phyloP scores from a whole-genome alignment of 2,113 vertebrate species.

The Otus sunia region DNA sequence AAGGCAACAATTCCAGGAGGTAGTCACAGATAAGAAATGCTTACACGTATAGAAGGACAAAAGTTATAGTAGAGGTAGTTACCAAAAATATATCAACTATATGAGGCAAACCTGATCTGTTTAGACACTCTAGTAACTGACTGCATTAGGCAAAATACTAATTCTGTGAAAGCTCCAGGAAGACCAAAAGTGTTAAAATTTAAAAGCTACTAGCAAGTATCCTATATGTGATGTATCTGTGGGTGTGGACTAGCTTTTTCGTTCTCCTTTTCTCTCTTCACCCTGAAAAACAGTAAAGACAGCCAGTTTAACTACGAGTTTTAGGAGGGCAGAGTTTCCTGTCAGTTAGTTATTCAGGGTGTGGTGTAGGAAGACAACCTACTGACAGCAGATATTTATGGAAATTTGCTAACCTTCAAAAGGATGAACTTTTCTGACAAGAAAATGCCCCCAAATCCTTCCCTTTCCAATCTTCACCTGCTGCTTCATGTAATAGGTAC shows the following conservation, averaged over 20 bases:
- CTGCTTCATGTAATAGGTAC: neutral
- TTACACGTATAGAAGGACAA: neutral
- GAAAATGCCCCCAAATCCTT: neutral
- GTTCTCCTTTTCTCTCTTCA: neutral
- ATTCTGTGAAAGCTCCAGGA: neutral
- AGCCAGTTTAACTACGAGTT: neutral
- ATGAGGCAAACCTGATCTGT: neutral
- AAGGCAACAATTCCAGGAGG: neutral
- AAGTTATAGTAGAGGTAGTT: neutral
- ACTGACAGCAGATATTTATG: neutral
- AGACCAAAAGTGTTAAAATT: neutral
- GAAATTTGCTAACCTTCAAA: neutral
- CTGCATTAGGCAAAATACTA: neutral
- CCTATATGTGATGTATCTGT: neutral
- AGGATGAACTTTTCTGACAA: neutral
- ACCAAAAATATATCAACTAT: neutral
- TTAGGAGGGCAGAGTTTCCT: conserved; percentile 22
- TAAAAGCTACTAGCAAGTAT: neutral
- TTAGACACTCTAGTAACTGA: neutral
- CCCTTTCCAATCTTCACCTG: neutral
- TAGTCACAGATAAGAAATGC: neutral
- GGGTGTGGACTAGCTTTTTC: neutral
- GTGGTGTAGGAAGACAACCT: neutral
- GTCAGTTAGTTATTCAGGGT: neutral
- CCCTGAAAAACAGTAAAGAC: neutral